These are phyloP conservation scores for Lepidiolamprologus cunningtoni DNA, from an alignment of 2,113 vertebrate genomes.

Conservation along the genomic window DNA sequence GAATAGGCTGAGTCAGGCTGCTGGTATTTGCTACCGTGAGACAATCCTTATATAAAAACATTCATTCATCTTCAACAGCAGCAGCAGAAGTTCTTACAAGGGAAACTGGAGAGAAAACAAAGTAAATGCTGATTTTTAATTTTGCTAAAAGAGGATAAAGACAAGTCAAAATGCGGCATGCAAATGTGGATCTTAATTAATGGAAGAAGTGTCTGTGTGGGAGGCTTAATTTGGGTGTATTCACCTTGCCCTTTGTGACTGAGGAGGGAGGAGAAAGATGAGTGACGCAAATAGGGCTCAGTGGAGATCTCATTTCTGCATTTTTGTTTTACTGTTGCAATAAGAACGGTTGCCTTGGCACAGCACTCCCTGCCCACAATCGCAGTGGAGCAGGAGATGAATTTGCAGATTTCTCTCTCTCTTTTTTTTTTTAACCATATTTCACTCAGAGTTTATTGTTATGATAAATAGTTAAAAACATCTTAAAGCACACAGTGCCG, in stretches of 20 bases:
- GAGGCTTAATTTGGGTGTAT: background rate
- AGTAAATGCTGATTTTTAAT: background rate
- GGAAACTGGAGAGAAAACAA: background rate
- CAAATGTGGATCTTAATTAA: background rate
- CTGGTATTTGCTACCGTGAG: background rate
- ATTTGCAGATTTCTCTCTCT: background rate
- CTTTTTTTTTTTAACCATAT: background rate
- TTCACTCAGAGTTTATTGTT: background rate
- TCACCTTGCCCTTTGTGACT: background rate
- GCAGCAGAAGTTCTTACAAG: background rate
- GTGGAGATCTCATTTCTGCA: background rate
- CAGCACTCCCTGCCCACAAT: background rate
- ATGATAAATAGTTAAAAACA: background rate
- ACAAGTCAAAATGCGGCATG: background rate
- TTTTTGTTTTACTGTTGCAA: background rate
- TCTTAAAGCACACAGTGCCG: background rate
- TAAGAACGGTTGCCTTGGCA: background rate
- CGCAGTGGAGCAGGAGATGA: background rate
- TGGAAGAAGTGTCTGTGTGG: background rate
- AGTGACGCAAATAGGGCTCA: constrained; percentile 3
- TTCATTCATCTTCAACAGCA: background rate
- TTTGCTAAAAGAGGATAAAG: background rate
- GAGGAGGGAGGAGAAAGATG: background rate
- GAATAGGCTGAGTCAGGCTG: background rate
- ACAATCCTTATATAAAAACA: background rate